Conservation (phyloP, 2,113 vertebrate species). For the Ammodytes dubius region DNA sequence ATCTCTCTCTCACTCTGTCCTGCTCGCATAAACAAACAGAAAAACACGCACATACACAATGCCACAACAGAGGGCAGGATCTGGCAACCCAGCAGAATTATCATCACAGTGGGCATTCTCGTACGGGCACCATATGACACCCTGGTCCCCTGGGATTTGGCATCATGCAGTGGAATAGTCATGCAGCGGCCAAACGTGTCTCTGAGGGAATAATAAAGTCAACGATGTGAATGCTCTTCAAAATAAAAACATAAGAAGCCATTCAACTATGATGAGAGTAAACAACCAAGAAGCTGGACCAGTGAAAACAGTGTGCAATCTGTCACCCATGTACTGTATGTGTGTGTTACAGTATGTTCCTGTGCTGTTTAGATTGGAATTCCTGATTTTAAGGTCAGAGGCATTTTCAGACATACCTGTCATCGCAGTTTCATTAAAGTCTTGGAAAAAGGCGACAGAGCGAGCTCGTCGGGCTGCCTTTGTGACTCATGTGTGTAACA, state of each 20-base stretch:
- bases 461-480: slow-evolving; percentile 8
- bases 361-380: slow-evolving; percentile 62
- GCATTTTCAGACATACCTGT: slow-evolving; percentile 55
- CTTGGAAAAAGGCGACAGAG: slow-evolving; percentile 14
- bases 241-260: neutral
- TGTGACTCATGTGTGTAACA: slow-evolving; percentile 66
- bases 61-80: slow-evolving; percentile 54
- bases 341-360: neutral
- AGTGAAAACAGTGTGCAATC: slow-evolving; percentile 2
- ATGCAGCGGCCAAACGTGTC: neutral
- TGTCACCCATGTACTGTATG: neutral
- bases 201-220: slow-evolving; percentile 26
- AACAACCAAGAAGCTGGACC: neutral
- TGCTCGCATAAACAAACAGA: slow-evolving; percentile 38
- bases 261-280: neutral
- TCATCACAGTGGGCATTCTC: slow-evolving; percentile 44
- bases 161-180: slow-evolving; percentile 38
- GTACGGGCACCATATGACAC: slow-evolving; percentile 46
- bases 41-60: slow-evolving; percentile 37
- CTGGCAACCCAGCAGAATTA: slow-evolving; percentile 47
- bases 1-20: slow-evolving; percentile 41
- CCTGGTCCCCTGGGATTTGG: slow-evolving; percentile 45
- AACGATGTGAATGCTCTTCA: slow-evolving; percentile 16
- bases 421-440: slow-evolving; percentile 48
- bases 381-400: slow-evolving; percentile 59